Base-by-base conservation (phyloP, 2,113 vertebrate genomes). In the Xyrauchen texanus region DNA sequence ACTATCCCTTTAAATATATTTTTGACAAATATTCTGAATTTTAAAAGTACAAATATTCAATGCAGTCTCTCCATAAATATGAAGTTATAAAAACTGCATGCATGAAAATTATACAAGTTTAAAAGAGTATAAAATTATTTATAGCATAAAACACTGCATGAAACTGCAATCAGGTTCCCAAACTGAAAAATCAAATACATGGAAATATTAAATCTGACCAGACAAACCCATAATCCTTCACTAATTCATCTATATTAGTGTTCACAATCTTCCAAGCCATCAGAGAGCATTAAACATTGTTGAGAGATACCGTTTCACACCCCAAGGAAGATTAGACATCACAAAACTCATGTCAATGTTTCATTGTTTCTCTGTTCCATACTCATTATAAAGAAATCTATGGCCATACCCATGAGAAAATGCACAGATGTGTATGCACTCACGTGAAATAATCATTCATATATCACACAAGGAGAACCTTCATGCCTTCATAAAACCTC, bases 221-320 rank as follows among this genome's bases (percentile, higher is more conserved):
- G 10, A 49, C 16, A 68, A 15, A 51, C 8, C 66, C 47, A 68
- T 68, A 52, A 57, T 15, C 21, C 7, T 44, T 57, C 2, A 70
- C 68, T 70, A 70, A 45, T 57, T 21, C 34, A 44, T n/a, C 42
- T 70, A 21, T 55, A 57, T 11, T 21, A 70, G 34, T 21, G 11
- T 70, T 10, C 13, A 13, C 21, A 57, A 57, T 51, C 12, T 52
- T 57, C 52, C 68, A 53, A 44, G 42, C 68, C 68, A 70, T 70
- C 45, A 70, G 4, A 70, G 52, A 21, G 45, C 47, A 7, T 57
- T 57, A 57, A 5, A 57, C 52, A 57, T 71, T n/a, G 8, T 52
- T 57, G 57, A 57, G 9, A 4, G 1, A 71, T 57, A 71, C 44
- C 44, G 34, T 45, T 45, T 57, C n/a, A 70, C 34, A 70, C 8